Percentiles rank a stretch among this genome's conserved stretches.
Evolutionary conservation across 2,888 invertebrate species (phyloP).

Genomic region (Caenorhabditis doughertyi): DNA sequence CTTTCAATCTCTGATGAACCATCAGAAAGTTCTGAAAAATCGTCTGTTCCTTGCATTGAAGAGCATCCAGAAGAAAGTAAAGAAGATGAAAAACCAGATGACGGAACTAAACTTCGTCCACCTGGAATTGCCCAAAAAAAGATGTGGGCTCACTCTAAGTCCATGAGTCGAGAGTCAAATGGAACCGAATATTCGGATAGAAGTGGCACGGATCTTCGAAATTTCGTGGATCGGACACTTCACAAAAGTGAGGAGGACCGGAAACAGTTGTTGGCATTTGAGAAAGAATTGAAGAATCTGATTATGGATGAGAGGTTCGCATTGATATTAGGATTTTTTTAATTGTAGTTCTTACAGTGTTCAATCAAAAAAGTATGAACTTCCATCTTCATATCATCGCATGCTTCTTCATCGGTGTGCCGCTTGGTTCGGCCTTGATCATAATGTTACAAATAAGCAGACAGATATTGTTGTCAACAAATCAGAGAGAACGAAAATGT

Average conservation of each 20-base stretch:
- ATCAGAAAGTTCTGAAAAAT: conserved; percentile 10
- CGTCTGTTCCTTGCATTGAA: conserved; percentile 43
- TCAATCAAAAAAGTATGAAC: conserved; percentile 90
- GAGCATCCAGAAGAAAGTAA: conserved; percentile 48
- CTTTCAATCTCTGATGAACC: conserved; percentile 37
- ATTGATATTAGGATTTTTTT: neutral
- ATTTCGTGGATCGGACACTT: conserved; percentile 92
- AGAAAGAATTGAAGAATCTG: conserved; percentile 91
- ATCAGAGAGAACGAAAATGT: conserved; percentile 87
- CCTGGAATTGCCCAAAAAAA: conserved; percentile 34
- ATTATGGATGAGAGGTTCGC: conserved; percentile 90
- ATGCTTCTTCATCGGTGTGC: conserved; percentile 96
- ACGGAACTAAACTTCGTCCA: conserved; percentile 64
- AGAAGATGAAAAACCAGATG: conserved; percentile 22
- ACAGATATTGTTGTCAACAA: conserved; percentile 89
- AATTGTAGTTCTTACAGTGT: conserved; percentile 36
- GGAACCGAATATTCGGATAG: conserved; percentile 88
- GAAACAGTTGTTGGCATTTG: conserved; percentile 90
- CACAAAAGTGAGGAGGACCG: conserved; percentile 94
- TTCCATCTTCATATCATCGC: conserved; percentile 93
- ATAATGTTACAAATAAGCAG: conserved; percentile 92
- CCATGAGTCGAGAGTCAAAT: conserved; percentile 86
- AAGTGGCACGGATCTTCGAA: conserved; percentile 90
- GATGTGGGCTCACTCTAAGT: conserved; percentile 50
- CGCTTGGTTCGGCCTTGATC: conserved; percentile 94